These are phyloP conservation scores for Mormyrus lacerda DNA, from an alignment of 2,113 vertebrate species.

Conservation along the genomic window DNA sequence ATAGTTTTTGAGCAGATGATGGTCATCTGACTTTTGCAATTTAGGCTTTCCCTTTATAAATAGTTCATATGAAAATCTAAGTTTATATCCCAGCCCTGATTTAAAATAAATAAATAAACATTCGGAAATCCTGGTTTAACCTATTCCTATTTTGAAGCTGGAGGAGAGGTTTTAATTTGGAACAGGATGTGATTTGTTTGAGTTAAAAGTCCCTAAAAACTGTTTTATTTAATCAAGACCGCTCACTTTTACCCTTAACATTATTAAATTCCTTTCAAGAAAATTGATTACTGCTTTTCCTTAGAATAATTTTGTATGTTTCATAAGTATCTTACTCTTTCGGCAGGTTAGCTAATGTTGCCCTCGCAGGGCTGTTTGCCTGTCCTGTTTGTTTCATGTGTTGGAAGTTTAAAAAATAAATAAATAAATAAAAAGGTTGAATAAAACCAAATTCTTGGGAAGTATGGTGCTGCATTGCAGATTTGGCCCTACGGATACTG, in stretches of 20 bases:
- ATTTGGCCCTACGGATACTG: not conserved
- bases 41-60: not conserved
- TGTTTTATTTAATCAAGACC: not conserved
- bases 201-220: not conserved
- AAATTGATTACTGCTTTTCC: not conserved
- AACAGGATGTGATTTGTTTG: not conserved
- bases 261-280: not conserved
- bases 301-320: not conserved
- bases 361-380: not conserved
- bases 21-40: not conserved
- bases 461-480: constrained; percentile 22
- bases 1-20: not conserved
- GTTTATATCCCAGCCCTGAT: not conserved
- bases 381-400: not conserved
- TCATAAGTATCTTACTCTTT: not conserved
- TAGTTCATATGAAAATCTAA: not conserved
- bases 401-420: not conserved
- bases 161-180: not conserved
- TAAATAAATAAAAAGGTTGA: not conserved
- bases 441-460: not conserved
- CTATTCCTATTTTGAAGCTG: not conserved
- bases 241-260: not conserved
- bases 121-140: not conserved
- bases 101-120: not conserved
- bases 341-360: not conserved